Base-by-base conservation (phyloP, 1,140 invertebrate species). In the Polypedilum vanderplanki region DNA sequence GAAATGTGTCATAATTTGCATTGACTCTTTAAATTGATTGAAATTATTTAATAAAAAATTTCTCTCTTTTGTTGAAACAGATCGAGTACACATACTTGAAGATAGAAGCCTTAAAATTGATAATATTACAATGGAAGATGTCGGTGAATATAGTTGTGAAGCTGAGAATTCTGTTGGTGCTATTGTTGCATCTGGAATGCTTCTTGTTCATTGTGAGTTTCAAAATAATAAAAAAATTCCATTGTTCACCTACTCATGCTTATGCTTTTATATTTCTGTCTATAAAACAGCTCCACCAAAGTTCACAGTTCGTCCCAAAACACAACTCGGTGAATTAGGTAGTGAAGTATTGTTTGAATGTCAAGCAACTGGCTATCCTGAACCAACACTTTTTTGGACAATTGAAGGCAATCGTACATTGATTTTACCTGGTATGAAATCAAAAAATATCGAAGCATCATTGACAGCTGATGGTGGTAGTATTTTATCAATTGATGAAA, bases 101-200 rank as follows among this genome's bases (percentile, higher is more conserved):
- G 91, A 95, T 83, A 88, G 91, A 75, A 91, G 90, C 78, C 85
- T 95, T 57, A 86, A 90, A 78, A 87, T 96, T 76, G 91, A 93
- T 80, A 85, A 89, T 78, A 88, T 94, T 40, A 87, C 86, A 74
- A 82, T 89, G 74, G 85, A 86, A 77, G 96, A 98, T 82, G 91
- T 94, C 82, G 96, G 95, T 76, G 92, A 95, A 78, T 97, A 97
- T 82, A 93, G 89, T 70, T 98, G 95, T 83, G 94, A 96, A 81
- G 91, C 94, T 33, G 90, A 90, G 79, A 98, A 98, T 84, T 86
- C 89, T 41, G 89, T 95, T 64, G 96, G 96, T 41, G 89, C 88
- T 77, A 90, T 95, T 22, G 89, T 89, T 40, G 92, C 91, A 73
- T 90, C 89, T 74, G 93, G 93, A 74, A 88, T 88, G 74, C 85